These are phyloP conservation scores for Sitodiplosis mosellana DNA, from an alignment of 1,140 invertebrate species.

Conservation along the genomic window DNA sequence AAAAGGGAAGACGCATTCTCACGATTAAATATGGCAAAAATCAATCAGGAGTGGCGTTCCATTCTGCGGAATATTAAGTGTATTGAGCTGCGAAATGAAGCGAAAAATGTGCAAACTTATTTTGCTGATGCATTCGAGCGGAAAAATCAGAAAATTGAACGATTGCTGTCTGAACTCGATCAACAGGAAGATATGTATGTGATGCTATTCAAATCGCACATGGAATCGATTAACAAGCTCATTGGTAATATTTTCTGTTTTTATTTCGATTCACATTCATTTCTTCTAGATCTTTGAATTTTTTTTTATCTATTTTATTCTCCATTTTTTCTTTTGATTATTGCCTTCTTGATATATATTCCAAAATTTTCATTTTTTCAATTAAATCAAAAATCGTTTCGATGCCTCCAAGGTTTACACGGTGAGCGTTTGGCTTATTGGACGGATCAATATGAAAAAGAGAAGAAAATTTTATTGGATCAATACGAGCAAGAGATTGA, in stretches of 20 bases:
- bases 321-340: neutral
- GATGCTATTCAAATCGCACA: conserved; percentile 36
- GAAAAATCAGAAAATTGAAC: conserved; percentile 44
- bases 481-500: conserved; percentile 27
- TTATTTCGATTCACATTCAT: no score
- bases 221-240: conserved; percentile 42
- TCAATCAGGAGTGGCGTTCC: conserved; percentile 64
- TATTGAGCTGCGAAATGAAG: conserved; percentile 44
- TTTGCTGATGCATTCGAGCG: conserved; percentile 28
- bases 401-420: conserved; percentile 22
- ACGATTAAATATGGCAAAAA: conserved; percentile 58
- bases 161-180: conserved; percentile 40
- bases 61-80: conserved; percentile 54
- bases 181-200: conserved; percentile 47
- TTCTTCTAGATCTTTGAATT: no score
- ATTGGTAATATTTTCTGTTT: conserved; percentile 32
- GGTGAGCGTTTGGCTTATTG: conserved; percentile 30
- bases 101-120: conserved; percentile 30
- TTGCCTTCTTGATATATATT: neutral
- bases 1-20: conserved; percentile 58
- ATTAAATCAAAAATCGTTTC: no score
- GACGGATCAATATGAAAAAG: conserved; percentile 30
- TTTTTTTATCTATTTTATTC: no score
- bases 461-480: conserved; percentile 29
- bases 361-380: no score